Evolutionary conservation across 2,113 vertebrate species (phyloP).

Genomic region (Amphilophus citrinellus): DNA sequence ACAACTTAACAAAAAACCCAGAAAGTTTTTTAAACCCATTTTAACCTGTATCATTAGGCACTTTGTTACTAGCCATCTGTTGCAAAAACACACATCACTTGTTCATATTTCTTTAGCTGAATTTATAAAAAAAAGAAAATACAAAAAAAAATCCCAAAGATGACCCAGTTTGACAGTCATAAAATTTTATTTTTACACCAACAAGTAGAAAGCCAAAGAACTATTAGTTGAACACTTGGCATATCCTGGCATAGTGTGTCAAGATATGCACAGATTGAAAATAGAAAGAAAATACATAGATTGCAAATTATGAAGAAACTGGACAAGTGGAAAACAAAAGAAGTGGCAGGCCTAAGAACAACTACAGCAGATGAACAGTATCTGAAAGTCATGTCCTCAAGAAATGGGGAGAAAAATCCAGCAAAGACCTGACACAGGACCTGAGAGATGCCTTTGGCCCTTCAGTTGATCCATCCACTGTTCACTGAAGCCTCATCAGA

Average conservation of each 20-base stretch:
- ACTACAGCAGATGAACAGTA: not conserved
- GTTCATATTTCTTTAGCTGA: not conserved
- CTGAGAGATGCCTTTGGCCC: not conserved
- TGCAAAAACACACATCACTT: not conserved
- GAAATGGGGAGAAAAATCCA: not conserved
- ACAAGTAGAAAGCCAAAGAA: not conserved
- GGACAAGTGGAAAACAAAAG: not conserved
- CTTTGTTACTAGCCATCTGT: not conserved
- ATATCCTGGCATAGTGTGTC: not conserved
- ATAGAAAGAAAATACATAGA: not conserved
- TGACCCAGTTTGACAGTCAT: not conserved
- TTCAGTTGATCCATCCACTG: not conserved
- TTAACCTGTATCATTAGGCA: too few relatives aligned
- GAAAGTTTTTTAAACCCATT: not conserved
- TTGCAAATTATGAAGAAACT: not conserved
- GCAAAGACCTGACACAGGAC: not conserved
- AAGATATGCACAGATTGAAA: not conserved
- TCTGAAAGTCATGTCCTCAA: not conserved
- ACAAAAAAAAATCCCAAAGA: not conserved
- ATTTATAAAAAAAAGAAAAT: not conserved
- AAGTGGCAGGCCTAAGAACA: not conserved
- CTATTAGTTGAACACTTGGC: not conserved
- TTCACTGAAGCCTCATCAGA: not conserved
- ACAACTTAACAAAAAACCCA: not conserved
- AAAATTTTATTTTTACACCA: constrained; percentile 11